phyloP scores from a whole-genome alignment of 2,797 vertebrate species.

The Coilia nasus region DNA sequence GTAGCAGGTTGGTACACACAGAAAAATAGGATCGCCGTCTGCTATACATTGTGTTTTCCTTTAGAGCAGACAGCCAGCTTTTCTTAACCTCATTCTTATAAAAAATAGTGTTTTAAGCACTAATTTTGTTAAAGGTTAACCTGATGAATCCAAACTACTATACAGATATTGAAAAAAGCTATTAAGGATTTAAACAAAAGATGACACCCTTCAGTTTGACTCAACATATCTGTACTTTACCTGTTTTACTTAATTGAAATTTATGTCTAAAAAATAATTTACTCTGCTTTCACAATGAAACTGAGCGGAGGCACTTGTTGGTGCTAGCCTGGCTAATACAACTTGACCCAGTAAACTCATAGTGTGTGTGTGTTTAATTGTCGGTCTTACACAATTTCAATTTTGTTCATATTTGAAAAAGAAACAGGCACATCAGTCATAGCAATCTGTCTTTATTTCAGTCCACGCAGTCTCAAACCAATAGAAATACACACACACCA shows the following conservation, averaged over 20 bases:
- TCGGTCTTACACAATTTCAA: not conserved
- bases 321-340: no score
- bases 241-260: no score
- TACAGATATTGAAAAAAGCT: no score
- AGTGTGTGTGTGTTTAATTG: not conserved
- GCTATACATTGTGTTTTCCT: not conserved
- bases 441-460: not conserved
- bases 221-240: no score
- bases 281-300: no score
- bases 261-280: not conserved
- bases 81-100: not conserved
- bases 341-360: no score
- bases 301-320: no score
- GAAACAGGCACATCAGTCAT: not conserved
- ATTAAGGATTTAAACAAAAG: no score
- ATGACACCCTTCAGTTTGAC: no score
- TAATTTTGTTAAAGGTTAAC: no score
- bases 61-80: not conserved
- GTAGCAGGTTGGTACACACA: conserved; percentile 14
- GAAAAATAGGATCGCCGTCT: not conserved
- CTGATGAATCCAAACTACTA: no score
- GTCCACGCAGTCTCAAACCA: not conserved
- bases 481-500: not conserved
- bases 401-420: not conserved
- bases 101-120: no score